Evolutionary conservation across 53 echinoderm and acorn worm species (phyloP), one percentile per base, ranked within the genome.

Genomic region (Apostichopus leukothele): DNA sequence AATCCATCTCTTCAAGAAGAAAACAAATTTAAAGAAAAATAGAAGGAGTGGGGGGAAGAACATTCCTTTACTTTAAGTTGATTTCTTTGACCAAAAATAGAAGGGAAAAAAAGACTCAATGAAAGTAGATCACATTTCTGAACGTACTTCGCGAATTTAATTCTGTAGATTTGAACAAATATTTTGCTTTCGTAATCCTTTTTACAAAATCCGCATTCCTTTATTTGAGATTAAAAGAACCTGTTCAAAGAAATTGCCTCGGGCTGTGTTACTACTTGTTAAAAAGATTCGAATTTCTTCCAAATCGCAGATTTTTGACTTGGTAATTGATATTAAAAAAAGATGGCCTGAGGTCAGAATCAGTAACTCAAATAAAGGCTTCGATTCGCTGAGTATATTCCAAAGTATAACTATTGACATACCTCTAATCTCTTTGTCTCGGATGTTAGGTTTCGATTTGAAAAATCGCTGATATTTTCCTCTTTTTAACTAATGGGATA

Each of bases 291-390:
- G 21, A 81, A 55, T 81, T 81, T 81, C 59, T 81, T 55, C 50
- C 54, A 54, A 81, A 71, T 50, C 81, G 57, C 81, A 81, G 19
- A 21, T 81, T 81, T 81, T 81, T 86, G 86, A 86, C 86, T 86
- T 86, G 67, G 71, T 67, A 86, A 86, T 86, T 86, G 71, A 86
- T 86, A 86, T 86, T 66, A 86, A 86, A 86, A 77, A 77, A 27
- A 27, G 71, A 67, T 67, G 39, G 86, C 86, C 66, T 13, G 51
- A 51, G 71, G 71, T 16, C 12, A 86, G 67, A 27, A 67, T 60
- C 51, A 51, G 71, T 86, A 86, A 39, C 67, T 86, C 86, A 86
- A 86, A 86, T 66, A 67, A 23, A 51, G 25, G 51, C 63, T 67
- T 60, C 51, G 86, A 86, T 18, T 86, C 68, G 59, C 5, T 81